Percentiles rank a stretch among this genome's conserved stretches.
These are phyloP conservation scores for Hyposoter didymator DNA, from an alignment of 2,888 invertebrate genomes.

Conservation along the genomic window DNA sequence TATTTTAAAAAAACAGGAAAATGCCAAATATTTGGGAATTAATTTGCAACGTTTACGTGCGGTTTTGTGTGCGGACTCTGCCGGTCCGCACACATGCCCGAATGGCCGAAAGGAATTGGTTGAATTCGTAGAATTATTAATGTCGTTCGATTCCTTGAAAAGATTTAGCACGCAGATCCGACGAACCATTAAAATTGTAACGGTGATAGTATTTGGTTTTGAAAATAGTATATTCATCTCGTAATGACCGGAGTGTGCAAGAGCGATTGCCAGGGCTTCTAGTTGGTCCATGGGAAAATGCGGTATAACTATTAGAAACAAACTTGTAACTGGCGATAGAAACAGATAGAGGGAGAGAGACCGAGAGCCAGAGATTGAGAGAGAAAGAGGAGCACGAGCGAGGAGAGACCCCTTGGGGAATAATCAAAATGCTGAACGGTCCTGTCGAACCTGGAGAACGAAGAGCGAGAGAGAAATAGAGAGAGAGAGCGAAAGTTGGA, in stretches of 20 bases:
- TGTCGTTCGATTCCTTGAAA: neutral
- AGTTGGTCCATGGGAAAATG: constrained; percentile 33
- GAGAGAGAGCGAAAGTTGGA: constrained; percentile 5
- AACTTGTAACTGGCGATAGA: constrained; percentile 37
- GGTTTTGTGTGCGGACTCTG: no score
- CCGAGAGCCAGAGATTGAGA: neutral
- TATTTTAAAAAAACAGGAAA: no score
- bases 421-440: constrained; percentile 70
- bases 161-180: neutral
- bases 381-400: constrained; percentile 1
- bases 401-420: constrained; percentile 63
- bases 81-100: no score
- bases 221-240: constrained; percentile 11
- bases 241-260: constrained; percentile 8
- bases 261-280: neutral
- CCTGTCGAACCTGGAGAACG: constrained; percentile 63
- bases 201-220: neutral
- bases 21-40: no score
- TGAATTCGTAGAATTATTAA: neutral
- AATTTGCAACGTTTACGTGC: no score
- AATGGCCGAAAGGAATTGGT: neutral
- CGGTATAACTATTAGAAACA: constrained; percentile 64
- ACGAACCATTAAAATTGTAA: neutral
- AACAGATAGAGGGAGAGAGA: neutral
- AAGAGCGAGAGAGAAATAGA: constrained; percentile 7